Conservation (phyloP, 2,888 invertebrate species). For the Iselma pallidipennis region DNA sequence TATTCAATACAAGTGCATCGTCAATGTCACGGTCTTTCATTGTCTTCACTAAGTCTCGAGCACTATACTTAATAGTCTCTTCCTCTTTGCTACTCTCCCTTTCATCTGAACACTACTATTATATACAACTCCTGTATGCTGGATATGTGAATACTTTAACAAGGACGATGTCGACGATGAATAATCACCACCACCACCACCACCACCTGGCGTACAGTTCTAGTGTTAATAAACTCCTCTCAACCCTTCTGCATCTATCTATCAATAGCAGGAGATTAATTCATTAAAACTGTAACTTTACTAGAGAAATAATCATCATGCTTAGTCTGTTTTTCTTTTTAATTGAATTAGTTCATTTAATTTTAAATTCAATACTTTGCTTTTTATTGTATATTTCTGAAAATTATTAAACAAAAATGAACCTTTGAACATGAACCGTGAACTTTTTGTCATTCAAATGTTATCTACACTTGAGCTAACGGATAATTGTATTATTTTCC, state of each 20-base stretch:
- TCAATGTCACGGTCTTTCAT: constrained; percentile 38
- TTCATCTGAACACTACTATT: constrained; percentile 13
- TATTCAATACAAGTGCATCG: constrained; percentile 26
- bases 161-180: constrained; percentile 16
- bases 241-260: too few relatives aligned
- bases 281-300: too few relatives aligned
- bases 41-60: constrained; percentile 34
- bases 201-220: too few relatives aligned
- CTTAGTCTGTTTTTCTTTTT: too few relatives aligned
- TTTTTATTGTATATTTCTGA: too few relatives aligned
- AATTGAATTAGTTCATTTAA: too few relatives aligned
- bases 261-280: too few relatives aligned
- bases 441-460: neutral
- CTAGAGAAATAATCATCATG: too few relatives aligned
- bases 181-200: too few relatives aligned
- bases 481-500: constrained; percentile 22
- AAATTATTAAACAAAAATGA: neutral
- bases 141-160: constrained; percentile 15
- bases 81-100: constrained; percentile 28
- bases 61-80: constrained; percentile 37
- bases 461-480: constrained; percentile 12
- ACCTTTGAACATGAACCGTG: neutral
- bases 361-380: too few relatives aligned
- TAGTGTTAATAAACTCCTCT: too few relatives aligned
- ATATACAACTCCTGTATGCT: neutral